These are phyloP conservation scores for Synergus gifuensis DNA, from an alignment of 2,888 invertebrate species.

Conservation along the genomic window DNA sequence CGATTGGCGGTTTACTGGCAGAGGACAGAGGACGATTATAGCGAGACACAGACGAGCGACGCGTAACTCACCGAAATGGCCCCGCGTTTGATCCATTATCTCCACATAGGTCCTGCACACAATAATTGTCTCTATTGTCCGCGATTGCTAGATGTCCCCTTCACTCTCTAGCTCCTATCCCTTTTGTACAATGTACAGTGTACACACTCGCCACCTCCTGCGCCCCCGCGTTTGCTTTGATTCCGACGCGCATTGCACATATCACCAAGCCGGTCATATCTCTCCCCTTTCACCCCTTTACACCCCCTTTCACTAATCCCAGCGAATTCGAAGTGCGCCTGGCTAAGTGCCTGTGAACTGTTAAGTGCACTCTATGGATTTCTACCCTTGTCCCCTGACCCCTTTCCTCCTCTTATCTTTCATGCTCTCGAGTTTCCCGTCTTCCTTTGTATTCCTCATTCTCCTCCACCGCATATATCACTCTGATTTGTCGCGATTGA, in stretches of 20 bases:
- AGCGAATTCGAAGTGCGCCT: slow-evolving; percentile 43
- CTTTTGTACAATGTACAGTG: slow-evolving; percentile 43
- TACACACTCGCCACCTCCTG: slow-evolving; percentile 50
- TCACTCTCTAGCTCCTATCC: slow-evolving; percentile 45
- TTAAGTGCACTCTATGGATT: slow-evolving; percentile 43
- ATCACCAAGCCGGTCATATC: slow-evolving; percentile 36
- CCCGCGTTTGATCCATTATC: slow-evolving; percentile 64
- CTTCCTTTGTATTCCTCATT: slow-evolving; percentile 27
- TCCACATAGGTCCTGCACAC: slow-evolving; percentile 56
- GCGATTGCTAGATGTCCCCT: slow-evolving; percentile 43
- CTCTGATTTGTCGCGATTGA: slow-evolving; percentile 19
- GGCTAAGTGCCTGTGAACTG: slow-evolving; percentile 44
- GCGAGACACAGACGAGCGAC: slow-evolving; percentile 31
- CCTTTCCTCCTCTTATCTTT: slow-evolving; percentile 27
- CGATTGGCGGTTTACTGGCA: slow-evolving; percentile 34
- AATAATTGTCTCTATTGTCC: slow-evolving; percentile 65
- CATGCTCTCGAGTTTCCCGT: slow-evolving; percentile 11
- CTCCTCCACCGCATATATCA: slow-evolving; percentile 12
- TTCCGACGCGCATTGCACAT: slow-evolving; percentile 23
- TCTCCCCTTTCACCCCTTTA: neutral
- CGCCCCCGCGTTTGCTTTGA: slow-evolving; percentile 42
- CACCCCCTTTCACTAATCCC: slow-evolving; percentile 25
- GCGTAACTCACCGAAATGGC: slow-evolving; percentile 55
- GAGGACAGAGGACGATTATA: slow-evolving; percentile 33
- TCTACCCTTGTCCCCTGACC: slow-evolving; percentile 19